Evolutionary conservation across 2,113 vertebrate species (phyloP).

Genomic region (Poecilia latipinna): DNA sequence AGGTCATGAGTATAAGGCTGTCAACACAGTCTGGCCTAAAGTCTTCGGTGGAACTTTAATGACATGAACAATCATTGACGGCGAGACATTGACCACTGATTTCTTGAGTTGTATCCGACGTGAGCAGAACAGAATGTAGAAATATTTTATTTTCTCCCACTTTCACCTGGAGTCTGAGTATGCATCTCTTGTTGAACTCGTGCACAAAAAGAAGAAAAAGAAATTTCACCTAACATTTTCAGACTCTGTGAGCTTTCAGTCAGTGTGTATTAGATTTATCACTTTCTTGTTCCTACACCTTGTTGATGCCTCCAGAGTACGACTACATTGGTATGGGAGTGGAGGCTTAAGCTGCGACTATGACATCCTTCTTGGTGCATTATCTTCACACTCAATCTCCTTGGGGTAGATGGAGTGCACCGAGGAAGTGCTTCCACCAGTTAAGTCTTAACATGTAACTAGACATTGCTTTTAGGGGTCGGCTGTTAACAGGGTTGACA

Average conservation of each 20-base stretch:
- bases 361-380: constrained; percentile 83
- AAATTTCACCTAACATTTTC: constrained; percentile 56
- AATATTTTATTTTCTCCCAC: constrained; percentile 3
- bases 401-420: constrained; percentile 76
- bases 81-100: background rate
- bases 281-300: constrained; percentile 79
- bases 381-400: constrained; percentile 83
- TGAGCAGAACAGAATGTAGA: constrained; percentile 13
- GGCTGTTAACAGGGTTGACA: constrained; percentile 81
- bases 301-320: constrained; percentile 76
- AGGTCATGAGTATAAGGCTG: constrained; percentile 53
- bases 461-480: constrained; percentile 83
- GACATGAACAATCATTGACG: constrained; percentile 25
- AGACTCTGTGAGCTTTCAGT: constrained; percentile 70
- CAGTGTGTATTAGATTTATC: constrained; percentile 77
- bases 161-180: constrained; percentile 9
- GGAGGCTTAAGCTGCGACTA: constrained; percentile 73
- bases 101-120: constrained; percentile 22
- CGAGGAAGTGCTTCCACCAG: constrained; percentile 70
- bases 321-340: constrained; percentile 57
- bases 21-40: constrained; percentile 1
- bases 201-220: constrained; percentile 33
- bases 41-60: constrained; percentile 46
- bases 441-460: constrained; percentile 78
- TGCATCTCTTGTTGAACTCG: constrained; percentile 37